These are phyloP conservation scores for Orchesella cincta DNA, from an alignment of 1,140 invertebrate species.

Conservation along the genomic window DNA sequence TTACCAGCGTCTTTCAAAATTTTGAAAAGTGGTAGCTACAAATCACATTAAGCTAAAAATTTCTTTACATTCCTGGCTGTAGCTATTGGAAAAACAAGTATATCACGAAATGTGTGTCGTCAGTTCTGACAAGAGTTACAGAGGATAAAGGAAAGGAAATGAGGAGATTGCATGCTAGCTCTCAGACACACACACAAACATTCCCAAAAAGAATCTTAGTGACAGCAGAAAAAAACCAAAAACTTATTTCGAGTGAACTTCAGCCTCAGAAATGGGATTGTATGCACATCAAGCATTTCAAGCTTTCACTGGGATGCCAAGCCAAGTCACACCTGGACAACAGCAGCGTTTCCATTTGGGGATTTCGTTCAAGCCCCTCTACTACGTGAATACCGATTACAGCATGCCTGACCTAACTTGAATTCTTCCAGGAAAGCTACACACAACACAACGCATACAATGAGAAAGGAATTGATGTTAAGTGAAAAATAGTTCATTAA, in stretches of 20 bases:
- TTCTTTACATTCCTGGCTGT: too few species aligned
- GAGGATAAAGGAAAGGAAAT: conserved; percentile 10
- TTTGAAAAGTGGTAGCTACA: neutral
- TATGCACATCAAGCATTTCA: neutral
- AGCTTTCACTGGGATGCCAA: too few species aligned
- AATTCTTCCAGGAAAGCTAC: too few species aligned
- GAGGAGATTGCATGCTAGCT: conserved; percentile 6
- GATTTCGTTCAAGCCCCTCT: too few species aligned
- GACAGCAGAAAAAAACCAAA: conserved; percentile 1
- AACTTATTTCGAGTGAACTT: neutral
- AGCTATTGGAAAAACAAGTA: too few species aligned
- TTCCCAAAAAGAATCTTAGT: neutral
- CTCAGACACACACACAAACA: too few species aligned
- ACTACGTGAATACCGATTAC: too few species aligned
- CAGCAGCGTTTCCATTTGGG: too few species aligned
- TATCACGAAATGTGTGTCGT: neutral
- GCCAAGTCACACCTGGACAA: too few species aligned
- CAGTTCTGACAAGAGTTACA: neutral
- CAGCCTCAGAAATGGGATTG: neutral
- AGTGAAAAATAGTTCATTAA: too few species aligned
- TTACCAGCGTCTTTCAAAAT: neutral
- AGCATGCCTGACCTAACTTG: neutral
- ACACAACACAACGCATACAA: too few species aligned
- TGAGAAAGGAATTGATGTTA: too few species aligned
- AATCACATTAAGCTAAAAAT: neutral